These are phyloP conservation scores for Oncorhynchus gorbuscha DNA, from an alignment of 2,113 vertebrate species.

Conservation along the genomic window DNA sequence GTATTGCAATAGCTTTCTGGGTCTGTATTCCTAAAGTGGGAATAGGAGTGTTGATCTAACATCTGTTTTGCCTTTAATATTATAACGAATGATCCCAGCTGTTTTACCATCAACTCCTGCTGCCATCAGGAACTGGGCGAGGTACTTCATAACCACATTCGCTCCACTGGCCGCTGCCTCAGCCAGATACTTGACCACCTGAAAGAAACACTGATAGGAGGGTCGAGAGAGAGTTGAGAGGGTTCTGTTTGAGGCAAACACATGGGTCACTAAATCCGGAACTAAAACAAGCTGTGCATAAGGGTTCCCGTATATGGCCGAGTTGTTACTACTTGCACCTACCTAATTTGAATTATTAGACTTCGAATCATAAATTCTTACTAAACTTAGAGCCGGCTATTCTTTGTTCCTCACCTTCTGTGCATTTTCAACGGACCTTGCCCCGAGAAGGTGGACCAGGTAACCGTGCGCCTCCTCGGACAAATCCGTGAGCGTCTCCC, in stretches of 20 bases:
- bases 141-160: constrained; percentile 45
- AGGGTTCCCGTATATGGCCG: too few relatives aligned
- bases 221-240: background rate
- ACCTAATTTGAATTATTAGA: too few relatives aligned
- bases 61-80: too few relatives aligned
- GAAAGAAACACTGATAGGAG: constrained; percentile 17
- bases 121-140: constrained; percentile 47
- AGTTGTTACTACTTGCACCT: too few relatives aligned
- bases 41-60: too few relatives aligned
- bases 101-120: constrained; percentile 62
- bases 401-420: constrained; percentile 50
- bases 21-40: too few relatives aligned
- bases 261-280: too few relatives aligned
- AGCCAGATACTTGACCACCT: constrained; percentile 48
- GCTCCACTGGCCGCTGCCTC: constrained; percentile 39
- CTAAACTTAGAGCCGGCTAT: too few relatives aligned
- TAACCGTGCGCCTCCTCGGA: constrained; percentile 41
- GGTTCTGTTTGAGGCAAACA: background rate
- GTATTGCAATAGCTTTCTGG: too few relatives aligned
- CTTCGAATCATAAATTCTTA: too few relatives aligned
- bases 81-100: background rate
- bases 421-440: constrained; percentile 49
- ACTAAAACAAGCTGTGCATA: too few relatives aligned
- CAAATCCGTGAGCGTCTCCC: constrained; percentile 34
- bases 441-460: constrained; percentile 49